Conservation (phyloP, 2,113 vertebrate species). For the Odocoileus virginianus region DNA sequence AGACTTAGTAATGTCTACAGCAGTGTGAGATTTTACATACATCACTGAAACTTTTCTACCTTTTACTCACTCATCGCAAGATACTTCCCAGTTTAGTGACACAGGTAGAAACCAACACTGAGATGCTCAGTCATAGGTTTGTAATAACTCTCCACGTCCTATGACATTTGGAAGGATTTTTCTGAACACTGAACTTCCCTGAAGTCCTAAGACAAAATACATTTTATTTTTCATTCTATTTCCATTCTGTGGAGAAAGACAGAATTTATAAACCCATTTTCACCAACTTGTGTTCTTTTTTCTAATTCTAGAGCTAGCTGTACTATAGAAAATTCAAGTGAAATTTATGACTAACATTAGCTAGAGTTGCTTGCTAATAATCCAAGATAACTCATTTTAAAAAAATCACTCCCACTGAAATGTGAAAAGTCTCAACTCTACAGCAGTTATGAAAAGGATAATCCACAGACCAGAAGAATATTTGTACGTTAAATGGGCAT, state of each 20-base stretch:
- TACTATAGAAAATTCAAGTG: background rate
- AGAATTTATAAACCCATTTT: constrained; percentile 19
- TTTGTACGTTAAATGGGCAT: background rate
- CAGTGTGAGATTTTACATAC: background rate
- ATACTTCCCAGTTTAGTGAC: background rate
- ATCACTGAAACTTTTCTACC: background rate
- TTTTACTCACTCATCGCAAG: background rate
- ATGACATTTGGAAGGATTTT: background rate
- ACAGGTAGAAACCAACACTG: background rate
- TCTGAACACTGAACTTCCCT: background rate
- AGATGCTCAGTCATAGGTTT: background rate
- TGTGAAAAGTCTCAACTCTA: background rate
- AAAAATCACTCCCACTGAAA: background rate
- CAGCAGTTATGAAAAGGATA: background rate
- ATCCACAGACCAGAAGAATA: background rate
- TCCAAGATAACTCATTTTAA: background rate
- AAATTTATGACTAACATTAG: background rate
- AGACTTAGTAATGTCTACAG: background rate
- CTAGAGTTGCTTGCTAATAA: background rate
- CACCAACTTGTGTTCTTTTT: background rate
- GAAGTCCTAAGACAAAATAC: background rate
- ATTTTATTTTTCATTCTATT: background rate
- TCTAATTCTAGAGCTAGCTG: background rate
- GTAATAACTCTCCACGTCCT: background rate
- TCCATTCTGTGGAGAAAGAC: background rate